Base-by-base conservation (phyloP, 2,797 vertebrate species). In the Discoglossus pictus region DNA sequence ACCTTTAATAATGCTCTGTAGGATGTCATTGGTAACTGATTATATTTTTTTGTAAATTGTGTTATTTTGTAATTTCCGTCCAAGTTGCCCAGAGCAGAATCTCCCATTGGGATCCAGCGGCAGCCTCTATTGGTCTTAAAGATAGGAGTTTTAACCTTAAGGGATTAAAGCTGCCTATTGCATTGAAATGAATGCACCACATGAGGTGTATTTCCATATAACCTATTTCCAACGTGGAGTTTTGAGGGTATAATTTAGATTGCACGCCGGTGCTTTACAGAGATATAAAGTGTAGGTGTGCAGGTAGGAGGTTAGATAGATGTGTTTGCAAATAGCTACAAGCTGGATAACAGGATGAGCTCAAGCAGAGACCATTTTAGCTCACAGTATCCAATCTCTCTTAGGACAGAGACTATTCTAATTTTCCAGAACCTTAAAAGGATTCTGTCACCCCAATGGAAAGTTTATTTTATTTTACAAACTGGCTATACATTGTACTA, bases 331-430 rank as follows among this genome's bases (percentile, higher is more conserved):
- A 85, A 82, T 82, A 80, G 80, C 79, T 81, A 9, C 74, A 80
- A 83, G 75, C 73, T 74, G 75, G 72, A 63, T 56, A 72, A 63
- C 59, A 73, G 73, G 66, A 71, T 65, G 72, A 72, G 74, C 77
- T 74, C 79, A 77, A 79, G 68, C 62, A 24, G 77, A 73, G 82
- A 54, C 52, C 82, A 84, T 88, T 86, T 85, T 75, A 86, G 81
- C 76, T 87, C 84, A 77, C 82, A 80, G 79, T 87, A 84, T 86
- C 81, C 72, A 66, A 74, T 84, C 76, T 87, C 69, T 84, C 85
- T 78, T 73, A 67, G 83, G 82, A 82, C 84, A 81, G 76, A 73
- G 72, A 84, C 78, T 74, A 69, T 76, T 63, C 82, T 86, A 86
- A 86, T 87, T 88, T 79, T 85, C 82, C 73, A 78, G 80, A 86